Evolutionary conservation across 2,797 vertebrate species (phyloP).

Genomic region (Cuculus canorus): DNA sequence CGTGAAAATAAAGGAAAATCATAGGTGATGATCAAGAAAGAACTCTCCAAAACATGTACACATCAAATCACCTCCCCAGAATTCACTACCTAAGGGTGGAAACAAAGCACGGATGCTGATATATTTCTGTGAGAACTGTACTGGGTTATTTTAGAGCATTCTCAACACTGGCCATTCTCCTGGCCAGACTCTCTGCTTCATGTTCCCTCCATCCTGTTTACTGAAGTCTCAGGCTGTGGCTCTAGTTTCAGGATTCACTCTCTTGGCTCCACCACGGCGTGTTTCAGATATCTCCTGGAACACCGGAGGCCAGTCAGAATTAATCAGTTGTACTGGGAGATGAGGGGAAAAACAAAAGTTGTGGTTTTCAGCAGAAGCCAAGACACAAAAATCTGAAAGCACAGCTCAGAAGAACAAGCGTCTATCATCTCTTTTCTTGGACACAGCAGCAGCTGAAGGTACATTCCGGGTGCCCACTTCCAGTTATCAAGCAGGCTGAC

Average conservation of each 20-base stretch:
- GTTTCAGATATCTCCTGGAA: slow-evolving; percentile 18
- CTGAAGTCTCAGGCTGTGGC: neutral
- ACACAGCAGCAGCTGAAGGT: neutral
- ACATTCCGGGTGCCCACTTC: neutral
- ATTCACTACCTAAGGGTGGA: rapidly evolving
- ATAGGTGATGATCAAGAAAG: neutral
- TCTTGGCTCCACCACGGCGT: rapidly evolving
- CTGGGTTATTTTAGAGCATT: neutral
- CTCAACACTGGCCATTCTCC: neutral
- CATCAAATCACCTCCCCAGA: rapidly evolving
- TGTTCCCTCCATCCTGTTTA: slow-evolving; percentile 8
- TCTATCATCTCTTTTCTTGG: neutral
- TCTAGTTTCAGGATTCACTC: slow-evolving; percentile 4
- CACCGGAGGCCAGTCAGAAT: neutral
- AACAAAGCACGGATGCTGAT: neutral
- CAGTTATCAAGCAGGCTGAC: neutral
- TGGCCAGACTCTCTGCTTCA: neutral
- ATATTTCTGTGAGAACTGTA: neutral
- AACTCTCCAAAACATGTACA: rapidly evolving
- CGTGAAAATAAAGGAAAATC: neutral
- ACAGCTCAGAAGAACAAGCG: neutral
- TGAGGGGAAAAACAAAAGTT: neutral
- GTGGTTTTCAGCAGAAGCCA: slow-evolving; percentile 17
- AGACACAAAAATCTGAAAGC: neutral
- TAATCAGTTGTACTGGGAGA: neutral